Base-by-base conservation (phyloP, 1,140 invertebrate species). In the Drosophila pseudoobscura region DNA sequence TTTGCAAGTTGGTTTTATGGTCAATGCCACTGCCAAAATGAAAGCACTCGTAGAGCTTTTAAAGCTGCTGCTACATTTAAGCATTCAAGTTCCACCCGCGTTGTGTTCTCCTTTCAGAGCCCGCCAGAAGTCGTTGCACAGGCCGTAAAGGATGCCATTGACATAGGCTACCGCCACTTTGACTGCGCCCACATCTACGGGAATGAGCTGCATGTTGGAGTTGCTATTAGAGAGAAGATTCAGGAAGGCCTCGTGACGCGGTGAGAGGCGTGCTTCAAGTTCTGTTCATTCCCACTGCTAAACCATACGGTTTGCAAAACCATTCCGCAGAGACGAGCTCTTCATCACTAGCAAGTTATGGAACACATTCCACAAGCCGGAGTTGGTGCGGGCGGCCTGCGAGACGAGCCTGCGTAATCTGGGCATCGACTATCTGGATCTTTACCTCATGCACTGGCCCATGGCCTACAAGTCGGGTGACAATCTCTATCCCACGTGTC, bases 391-490 rank as follows among this genome's bases (percentile, higher is more conserved):
- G 20, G 2, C 45, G 1, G 83, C 79, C 35, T 91, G 91, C 57
- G 75, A 80, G 22, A 72, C 94, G 59, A 94, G 94, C 1, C 83
- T 97, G 6, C 89, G 92, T 6, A 93, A 93, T 82, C 91, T 97
- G 6, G 93, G 93, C 4, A 77, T 96, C 2, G 93, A 94, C n/a
- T 97, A 97, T 79, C 61, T 97, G 7, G 96, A 97, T 92, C 92
- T 97, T 0, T 96, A 95, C 79, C 92, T 97, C 0, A 93, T 97
- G 59, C 96, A 97, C 88, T 97, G 95, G 95, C 96, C 96, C 9
- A 93, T 96, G 72, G 90, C 83, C 1, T 90, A 85, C 91, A 94
- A 92, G 91, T 80, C 78, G 26, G 89, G 85, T 9, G 75, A 91
- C 2, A 77, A 61, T 41, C 75, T 92, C 0, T 92, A 92, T 64